Evolutionary conservation across 2,888 invertebrate genomes (phyloP), one percentile per base, ranked within the genome.

Genomic region (Diloba caeruleocephala): DNA sequence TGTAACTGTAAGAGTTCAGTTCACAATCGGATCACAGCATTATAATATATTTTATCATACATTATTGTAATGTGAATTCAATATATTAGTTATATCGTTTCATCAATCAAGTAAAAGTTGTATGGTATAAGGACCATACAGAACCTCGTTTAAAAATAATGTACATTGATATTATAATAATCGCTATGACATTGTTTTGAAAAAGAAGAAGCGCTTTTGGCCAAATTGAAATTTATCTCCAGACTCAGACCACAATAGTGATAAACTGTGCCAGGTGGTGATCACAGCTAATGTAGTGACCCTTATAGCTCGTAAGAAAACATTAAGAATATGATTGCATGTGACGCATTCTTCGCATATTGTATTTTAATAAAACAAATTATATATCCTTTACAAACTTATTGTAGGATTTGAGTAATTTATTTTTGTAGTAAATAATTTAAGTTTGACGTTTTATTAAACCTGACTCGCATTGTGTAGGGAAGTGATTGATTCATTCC

Each of bases 401-500:
- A n/a, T n/a, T n/a, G 32, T 48, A 62, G 23, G 29, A 42, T 17
- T 29, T 37, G 8, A 34, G 38, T 33, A 13, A 28, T 37, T 45
- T 49, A 55, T 45, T 59, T 52, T 49, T 60, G 6, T 55, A 34
- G 25, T 26, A 17, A 33, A 10, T 36, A n/a, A 38, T 1, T 17
- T 21, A 36, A 28, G 19, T 41, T 26, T 9, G n/a, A 21, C 26
- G 21, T 31, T 25, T 19, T 46, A 6, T 43, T 39, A 25, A 19
- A 12, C 17, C 8, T 21, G 15, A 25, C 36, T 39, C 36, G 36
- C 37, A 6, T 12, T 15, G 26, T 13, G 15, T 39, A 32, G 34
- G 21, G 12, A 32, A 57, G 13, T 52, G 55, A 56, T 61, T 48
- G 31, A 55, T 53, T 64, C 60, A 74, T 81, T 80, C 75, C 81